These are phyloP conservation scores for Rhorus exstirpatorius DNA, from an alignment of 2,888 invertebrate species.

Conservation along the genomic window DNA sequence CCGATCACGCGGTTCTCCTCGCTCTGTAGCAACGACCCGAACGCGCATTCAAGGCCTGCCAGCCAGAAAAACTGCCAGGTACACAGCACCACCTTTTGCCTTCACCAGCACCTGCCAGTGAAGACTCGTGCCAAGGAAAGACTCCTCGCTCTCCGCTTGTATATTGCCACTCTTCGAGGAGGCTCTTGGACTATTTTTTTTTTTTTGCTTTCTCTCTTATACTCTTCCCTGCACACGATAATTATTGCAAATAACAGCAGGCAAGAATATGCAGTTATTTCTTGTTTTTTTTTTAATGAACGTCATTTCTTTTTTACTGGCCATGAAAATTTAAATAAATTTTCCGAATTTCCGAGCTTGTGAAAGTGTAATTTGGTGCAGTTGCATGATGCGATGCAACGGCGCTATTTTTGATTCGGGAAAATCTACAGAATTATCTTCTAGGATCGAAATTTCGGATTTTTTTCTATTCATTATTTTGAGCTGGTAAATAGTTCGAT, in stretches of 20 bases:
- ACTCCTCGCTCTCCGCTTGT: too few species aligned
- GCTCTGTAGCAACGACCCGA: slow-evolving; percentile 79
- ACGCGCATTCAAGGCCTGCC: slow-evolving; percentile 80
- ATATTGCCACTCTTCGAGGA: slow-evolving; percentile 15
- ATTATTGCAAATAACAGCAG: slow-evolving; percentile 26
- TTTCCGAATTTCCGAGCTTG: neutral
- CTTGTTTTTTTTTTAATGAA: neutral
- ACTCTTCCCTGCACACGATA: slow-evolving; percentile 13
- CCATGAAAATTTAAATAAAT: slow-evolving; percentile 1
- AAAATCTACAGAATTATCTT: too few species aligned
- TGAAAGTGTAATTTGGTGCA: neutral
- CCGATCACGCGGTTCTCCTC: slow-evolving; percentile 56
- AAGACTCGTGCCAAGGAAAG: slow-evolving; percentile 48
- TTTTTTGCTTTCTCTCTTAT: slow-evolving; percentile 12
- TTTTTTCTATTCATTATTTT: too few species aligned
- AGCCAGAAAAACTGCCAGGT: slow-evolving; percentile 66
- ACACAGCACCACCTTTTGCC: slow-evolving; percentile 77
- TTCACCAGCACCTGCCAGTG: slow-evolving; percentile 67
- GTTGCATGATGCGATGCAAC: too few species aligned
- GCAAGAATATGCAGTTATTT: neutral
- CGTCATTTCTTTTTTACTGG: neutral
- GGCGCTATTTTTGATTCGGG: too few species aligned
- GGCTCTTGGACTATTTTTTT: neutral
- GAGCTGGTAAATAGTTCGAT: too few species aligned
- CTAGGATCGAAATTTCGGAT: too few species aligned